These are phyloP conservation scores for Takifugu ocellatus DNA, from an alignment of 2,797 vertebrate genomes.

Conservation along the genomic window DNA sequence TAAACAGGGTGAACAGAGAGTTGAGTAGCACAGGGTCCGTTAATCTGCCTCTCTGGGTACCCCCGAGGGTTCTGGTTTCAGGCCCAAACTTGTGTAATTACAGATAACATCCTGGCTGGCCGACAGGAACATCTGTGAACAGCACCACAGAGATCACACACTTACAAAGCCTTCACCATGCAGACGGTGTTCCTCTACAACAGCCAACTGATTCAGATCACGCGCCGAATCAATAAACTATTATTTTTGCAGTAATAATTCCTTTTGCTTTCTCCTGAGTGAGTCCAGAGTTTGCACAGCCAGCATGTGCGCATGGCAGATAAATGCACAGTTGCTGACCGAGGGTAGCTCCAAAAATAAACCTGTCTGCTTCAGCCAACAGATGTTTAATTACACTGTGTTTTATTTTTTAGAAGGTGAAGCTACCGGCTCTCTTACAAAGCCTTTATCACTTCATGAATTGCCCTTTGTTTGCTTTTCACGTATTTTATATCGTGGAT, in stretches of 20 bases:
- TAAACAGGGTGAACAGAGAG: not conserved
- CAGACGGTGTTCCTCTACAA: not conserved
- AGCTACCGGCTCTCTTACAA: conserved; percentile 15
- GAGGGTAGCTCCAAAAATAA: conserved; percentile 28
- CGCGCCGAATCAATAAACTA: not conserved
- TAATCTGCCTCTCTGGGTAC: conserved; percentile 2
- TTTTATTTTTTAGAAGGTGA: conserved; percentile 24
- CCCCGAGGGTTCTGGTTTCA: conserved; percentile 10
- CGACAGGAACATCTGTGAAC: conserved; percentile 20
- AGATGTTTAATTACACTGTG: conserved; percentile 29
- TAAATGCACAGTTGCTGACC: conserved; percentile 25
- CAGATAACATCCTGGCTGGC: conserved; percentile 23
- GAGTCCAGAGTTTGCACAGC: not conserved
- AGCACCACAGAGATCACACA: conserved; percentile 15
- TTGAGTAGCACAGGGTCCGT: not conserved
- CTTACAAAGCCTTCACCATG: not conserved
- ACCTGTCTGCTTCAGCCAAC: conserved; percentile 30
- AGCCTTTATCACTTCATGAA: conserved; percentile 14
- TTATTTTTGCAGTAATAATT: not conserved
- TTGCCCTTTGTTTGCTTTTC: conserved; percentile 1
- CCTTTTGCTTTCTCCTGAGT: not conserved
- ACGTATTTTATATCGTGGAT: not conserved
- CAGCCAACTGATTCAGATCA: not conserved
- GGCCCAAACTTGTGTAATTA: conserved; percentile 5
- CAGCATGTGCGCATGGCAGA: not conserved